phyloP scores from a whole-genome alignment of 2,888 invertebrate genomes.

The Atrina japonica region DNA sequence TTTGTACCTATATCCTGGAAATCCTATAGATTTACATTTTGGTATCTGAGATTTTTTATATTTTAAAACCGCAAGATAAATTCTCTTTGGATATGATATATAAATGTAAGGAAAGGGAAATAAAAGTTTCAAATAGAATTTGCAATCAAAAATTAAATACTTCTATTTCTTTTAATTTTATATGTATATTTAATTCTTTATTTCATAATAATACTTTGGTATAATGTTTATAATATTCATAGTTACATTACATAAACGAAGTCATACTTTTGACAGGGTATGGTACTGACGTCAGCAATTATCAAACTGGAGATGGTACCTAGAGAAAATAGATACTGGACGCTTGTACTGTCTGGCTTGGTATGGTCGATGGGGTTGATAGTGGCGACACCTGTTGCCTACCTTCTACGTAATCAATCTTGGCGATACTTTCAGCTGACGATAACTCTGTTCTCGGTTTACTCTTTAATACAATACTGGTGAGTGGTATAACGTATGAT shows the following conservation, averaged over 20 bases:
- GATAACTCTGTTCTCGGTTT: slow-evolving; percentile 12
- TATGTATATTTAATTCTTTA: no score
- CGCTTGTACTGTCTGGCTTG: slow-evolving; percentile 48
- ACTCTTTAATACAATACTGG: slow-evolving; percentile 32
- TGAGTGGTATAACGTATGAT: slow-evolving; percentile 14
- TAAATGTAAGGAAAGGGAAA: no score
- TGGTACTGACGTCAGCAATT: slow-evolving; percentile 53
- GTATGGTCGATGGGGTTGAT: slow-evolving; percentile 57
- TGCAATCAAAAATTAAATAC: no score
- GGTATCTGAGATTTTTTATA: no score
- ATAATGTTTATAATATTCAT: not conserved
- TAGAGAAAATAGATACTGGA: slow-evolving; percentile 44
- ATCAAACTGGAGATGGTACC: slow-evolving; percentile 60
- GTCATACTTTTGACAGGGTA: slow-evolving; percentile 50
- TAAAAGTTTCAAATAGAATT: no score
- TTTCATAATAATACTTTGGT: not conserved
- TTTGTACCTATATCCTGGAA: no score
- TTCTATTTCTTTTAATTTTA: no score
- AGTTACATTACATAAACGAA: not conserved
- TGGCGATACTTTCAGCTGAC: slow-evolving; percentile 64
- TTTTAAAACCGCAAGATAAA: no score
- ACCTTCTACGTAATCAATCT: slow-evolving; percentile 52
- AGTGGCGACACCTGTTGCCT: slow-evolving; percentile 54
- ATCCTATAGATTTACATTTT: no score
- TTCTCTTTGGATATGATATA: no score